phyloP scores from a whole-genome alignment of 1,140 invertebrate genomes.

The Cotesia vestalis region DNA sequence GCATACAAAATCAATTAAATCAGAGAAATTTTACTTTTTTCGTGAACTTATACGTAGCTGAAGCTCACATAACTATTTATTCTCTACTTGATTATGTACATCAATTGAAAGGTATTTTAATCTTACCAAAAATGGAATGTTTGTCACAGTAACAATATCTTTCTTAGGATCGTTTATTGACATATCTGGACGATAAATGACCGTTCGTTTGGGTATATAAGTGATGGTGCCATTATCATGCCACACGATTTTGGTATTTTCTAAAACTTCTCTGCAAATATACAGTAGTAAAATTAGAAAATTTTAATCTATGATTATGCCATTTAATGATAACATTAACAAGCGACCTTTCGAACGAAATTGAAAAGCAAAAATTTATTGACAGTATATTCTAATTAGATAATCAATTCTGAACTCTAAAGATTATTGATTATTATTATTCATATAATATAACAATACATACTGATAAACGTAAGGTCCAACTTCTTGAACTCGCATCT shows the following conservation, averaged over 20 bases:
- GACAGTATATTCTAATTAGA: no score
- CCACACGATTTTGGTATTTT: constrained; percentile 74
- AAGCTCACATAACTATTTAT: neutral
- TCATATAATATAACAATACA: constrained; percentile 49
- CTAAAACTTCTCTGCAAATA: constrained; percentile 72
- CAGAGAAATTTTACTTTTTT: no score
- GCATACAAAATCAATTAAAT: no score
- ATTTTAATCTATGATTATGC: neutral
- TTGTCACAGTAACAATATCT: constrained; percentile 76
- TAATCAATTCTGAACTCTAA: no score
- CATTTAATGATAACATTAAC: no score
- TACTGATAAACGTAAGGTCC: constrained; percentile 90
- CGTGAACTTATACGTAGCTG: no score
- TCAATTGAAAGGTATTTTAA: neutral
- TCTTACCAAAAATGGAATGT: constrained; percentile 82
- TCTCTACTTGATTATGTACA: neutral
- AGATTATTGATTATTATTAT: constrained; percentile 18
- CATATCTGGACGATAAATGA: constrained; percentile 73
- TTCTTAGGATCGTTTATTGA: constrained; percentile 74
- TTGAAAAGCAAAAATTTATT: no score
- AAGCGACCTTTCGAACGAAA: no score
- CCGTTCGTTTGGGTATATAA: constrained; percentile 74
- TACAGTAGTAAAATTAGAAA: neutral
- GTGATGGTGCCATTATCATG: constrained; percentile 81
- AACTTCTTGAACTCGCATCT: constrained; percentile 76